These are phyloP conservation scores for Lycophotia porphyrea DNA, from an alignment of 2,888 invertebrate genomes.

Conservation along the genomic window DNA sequence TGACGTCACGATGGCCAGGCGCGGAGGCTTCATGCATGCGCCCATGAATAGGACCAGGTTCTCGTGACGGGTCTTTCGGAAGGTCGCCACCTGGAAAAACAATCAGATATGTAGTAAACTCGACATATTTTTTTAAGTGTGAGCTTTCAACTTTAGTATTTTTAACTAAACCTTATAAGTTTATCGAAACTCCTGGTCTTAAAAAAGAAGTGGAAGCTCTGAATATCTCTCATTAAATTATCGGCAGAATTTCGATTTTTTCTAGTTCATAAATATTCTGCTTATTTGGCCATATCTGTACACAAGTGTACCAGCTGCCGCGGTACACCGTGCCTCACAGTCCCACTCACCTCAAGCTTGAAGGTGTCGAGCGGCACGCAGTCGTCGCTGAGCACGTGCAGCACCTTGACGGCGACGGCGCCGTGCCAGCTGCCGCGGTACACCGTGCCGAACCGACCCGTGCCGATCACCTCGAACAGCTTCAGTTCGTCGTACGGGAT, in stretches of 20 bases:
- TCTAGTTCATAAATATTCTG: too few relatives aligned
- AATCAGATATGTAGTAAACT: too few relatives aligned
- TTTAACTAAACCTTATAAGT: too few relatives aligned
- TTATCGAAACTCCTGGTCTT: too few relatives aligned
- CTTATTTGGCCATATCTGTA: too few relatives aligned
- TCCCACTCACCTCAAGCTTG: constrained; percentile 98
- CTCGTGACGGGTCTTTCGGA: constrained; percentile 99
- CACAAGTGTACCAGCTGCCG: too few relatives aligned
- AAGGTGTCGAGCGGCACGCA: constrained; percentile 98
- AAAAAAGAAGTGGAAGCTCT: too few relatives aligned
- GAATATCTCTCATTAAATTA: too few relatives aligned
- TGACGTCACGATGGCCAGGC: constrained; percentile 98
- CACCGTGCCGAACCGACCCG: constrained; percentile 98
- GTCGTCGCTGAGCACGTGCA: constrained; percentile 96
- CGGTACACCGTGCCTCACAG: too few relatives aligned
- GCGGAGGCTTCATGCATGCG: constrained; percentile 99
- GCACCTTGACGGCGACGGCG: constrained; percentile 98
- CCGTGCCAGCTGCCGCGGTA: constrained; percentile 99
- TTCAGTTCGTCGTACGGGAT: constrained; percentile 98
- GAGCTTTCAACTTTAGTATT: too few relatives aligned
- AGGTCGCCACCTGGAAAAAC: constrained; percentile 94
- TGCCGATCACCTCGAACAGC: constrained; percentile 96
- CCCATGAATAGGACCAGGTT: constrained; percentile 99
- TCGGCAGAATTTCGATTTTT: too few relatives aligned
- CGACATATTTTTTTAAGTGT: too few relatives aligned